These are phyloP conservation scores for Pristionchus maxplancki DNA, from an alignment of 2,888 invertebrate species.

Conservation along the genomic window DNA sequence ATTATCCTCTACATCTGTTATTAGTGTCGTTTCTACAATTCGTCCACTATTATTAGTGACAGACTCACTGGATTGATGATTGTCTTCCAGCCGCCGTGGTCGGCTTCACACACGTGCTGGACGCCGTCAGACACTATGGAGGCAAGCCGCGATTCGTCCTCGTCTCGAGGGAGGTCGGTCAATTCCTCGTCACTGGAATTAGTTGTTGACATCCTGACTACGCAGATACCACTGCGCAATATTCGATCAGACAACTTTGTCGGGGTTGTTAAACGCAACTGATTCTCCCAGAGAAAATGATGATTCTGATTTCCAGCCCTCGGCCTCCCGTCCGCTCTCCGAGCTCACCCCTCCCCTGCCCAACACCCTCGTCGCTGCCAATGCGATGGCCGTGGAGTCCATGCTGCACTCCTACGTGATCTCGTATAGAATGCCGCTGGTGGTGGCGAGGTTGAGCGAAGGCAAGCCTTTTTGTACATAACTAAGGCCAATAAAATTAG, in stretches of 20 bases:
- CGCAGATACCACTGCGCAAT: no score
- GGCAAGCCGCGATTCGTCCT: slow-evolving; percentile 41
- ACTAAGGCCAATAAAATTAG: no score
- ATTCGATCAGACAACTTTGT: no score
- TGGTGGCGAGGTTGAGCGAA: slow-evolving; percentile 15
- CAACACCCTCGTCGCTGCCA: slow-evolving; percentile 8
- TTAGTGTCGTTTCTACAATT: neutral
- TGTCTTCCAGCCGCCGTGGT: slow-evolving; percentile 39
- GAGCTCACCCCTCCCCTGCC: slow-evolving; percentile 33
- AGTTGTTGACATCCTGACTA: no score
- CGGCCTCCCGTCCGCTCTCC: neutral
- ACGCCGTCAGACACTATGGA: slow-evolving; percentile 47
- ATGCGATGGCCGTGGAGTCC: slow-evolving; percentile 39
- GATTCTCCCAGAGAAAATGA: no score
- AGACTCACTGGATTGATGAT: neutral
- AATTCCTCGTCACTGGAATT: no score
- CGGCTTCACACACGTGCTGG: slow-evolving; percentile 43
- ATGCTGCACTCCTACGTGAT: slow-evolving; percentile 53
- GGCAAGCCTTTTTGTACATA: neutral
- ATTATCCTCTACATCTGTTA: neutral
- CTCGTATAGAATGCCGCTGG: slow-evolving; percentile 49
- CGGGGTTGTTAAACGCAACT: no score
- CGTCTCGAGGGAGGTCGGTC: slow-evolving; percentile 19
- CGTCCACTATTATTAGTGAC: neutral
- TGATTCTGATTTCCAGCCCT: slow-evolving; percentile 6